Conservation (phyloP, 2,888 invertebrate genomes). For the Zele albiditarsus region DNA sequence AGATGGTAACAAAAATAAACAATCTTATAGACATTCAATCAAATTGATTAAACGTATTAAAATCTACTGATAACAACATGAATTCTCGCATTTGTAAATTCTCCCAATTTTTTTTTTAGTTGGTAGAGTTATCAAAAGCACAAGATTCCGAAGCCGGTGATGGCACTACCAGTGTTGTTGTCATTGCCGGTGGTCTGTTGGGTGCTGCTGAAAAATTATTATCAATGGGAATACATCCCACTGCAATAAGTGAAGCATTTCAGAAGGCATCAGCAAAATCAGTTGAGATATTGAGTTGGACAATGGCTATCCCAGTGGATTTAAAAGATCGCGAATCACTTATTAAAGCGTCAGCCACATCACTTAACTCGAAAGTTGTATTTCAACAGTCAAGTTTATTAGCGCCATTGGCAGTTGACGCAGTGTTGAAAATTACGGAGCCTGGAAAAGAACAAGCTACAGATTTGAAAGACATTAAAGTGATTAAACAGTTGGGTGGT, state of each 20-base stretch:
- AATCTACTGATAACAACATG: no score
- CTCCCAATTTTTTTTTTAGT: conserved; percentile 74
- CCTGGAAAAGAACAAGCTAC: conserved; percentile 84
- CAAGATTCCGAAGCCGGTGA: conserved; percentile 99
- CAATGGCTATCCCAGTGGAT: conserved; percentile 91
- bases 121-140: conserved; percentile 98
- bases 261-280: conserved; percentile 88
- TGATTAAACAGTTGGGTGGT: conserved; percentile 97
- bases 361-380: conserved; percentile 98
- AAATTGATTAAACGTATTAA: neutral
- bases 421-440: conserved; percentile 90
- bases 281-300: conserved; percentile 81
- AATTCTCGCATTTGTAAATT: neutral
- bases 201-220: conserved; percentile 95
- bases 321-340: conserved; percentile 90
- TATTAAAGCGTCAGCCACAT: conserved; percentile 96
- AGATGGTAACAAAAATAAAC: conserved; percentile 93
- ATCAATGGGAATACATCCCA: conserved; percentile 96
- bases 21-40: neutral
- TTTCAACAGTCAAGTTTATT: conserved; percentile 96
- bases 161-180: conserved; percentile 98
- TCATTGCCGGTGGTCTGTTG: conserved; percentile 95
- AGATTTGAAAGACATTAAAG: conserved; percentile 95
- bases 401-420: conserved; percentile 98
- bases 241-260: conserved; percentile 97